Conservation (phyloP, 2,888 invertebrate species). For the Galeruca laticollis region DNA sequence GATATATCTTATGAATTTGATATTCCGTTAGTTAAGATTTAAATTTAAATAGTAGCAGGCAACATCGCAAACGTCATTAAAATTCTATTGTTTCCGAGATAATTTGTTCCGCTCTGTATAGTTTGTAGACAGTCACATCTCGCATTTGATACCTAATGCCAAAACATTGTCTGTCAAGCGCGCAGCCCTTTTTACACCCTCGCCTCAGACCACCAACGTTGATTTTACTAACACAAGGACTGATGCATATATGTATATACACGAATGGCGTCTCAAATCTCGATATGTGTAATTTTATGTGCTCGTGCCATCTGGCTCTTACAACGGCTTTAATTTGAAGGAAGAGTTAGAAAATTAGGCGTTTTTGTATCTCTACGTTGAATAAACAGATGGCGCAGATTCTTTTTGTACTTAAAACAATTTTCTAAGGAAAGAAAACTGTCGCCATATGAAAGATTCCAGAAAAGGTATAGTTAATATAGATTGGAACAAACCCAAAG, state of each 20-base stretch:
- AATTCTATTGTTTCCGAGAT: no score
- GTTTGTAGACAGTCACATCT: neutral
- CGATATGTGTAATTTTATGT: neutral
- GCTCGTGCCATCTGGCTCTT: neutral
- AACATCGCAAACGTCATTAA: no score
- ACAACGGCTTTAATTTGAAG: neutral
- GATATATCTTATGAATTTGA: no score
- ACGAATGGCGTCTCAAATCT: neutral
- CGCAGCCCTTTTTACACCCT: conserved; percentile 13
- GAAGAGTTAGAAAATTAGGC: neutral
- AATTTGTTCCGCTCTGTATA: no score
- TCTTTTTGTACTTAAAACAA: no score
- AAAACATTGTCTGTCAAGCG: neutral
- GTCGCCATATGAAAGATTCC: no score
- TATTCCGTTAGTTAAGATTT: no score
- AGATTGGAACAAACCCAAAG: no score
- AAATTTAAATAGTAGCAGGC: no score
- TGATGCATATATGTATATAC: neutral
- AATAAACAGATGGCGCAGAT: neutral
- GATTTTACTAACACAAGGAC: neutral
- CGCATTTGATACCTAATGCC: neutral
- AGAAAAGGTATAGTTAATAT: no score
- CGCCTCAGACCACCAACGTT: conserved; percentile 12
- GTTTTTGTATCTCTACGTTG: neutral
- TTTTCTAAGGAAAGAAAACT: no score